Conservation (phyloP, 1,140 invertebrate genomes). For the Melitaea cinxia region DNA sequence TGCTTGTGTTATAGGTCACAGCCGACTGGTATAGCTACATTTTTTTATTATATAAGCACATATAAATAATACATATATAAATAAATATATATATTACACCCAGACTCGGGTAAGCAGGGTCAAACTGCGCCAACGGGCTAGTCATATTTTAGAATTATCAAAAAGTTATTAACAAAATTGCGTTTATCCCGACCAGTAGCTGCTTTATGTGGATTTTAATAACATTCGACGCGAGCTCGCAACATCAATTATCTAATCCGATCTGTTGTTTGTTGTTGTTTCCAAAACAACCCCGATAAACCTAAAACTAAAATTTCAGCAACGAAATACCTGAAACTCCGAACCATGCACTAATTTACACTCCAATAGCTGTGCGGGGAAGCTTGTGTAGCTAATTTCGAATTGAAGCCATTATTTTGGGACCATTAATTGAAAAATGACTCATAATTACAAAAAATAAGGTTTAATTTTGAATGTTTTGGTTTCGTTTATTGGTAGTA, state of each 20-base stretch:
- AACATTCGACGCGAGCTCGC: no score
- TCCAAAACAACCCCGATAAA: not conserved
- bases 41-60: no score
- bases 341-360: conserved; percentile 18
- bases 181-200: no score
- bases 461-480: not conserved
- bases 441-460: not conserved
- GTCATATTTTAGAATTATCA: no score
- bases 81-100: no score
- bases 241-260: not conserved
- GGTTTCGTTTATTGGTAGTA: not conserved
- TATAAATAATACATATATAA: no score
- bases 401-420: conserved; percentile 10
- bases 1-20: no score
- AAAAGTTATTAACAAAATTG: no score
- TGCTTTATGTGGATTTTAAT: no score
- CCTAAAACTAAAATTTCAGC: not conserved
- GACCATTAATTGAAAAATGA: not conserved
- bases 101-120: no score
- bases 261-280: not conserved
- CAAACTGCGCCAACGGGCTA: no score
- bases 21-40: no score
- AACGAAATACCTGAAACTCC: conserved; percentile 9
- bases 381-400: conserved; percentile 22
- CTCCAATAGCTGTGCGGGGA: conserved; percentile 14